Conservation (phyloP, 2,113 vertebrate species). For the Charadrius vociferus region DNA sequence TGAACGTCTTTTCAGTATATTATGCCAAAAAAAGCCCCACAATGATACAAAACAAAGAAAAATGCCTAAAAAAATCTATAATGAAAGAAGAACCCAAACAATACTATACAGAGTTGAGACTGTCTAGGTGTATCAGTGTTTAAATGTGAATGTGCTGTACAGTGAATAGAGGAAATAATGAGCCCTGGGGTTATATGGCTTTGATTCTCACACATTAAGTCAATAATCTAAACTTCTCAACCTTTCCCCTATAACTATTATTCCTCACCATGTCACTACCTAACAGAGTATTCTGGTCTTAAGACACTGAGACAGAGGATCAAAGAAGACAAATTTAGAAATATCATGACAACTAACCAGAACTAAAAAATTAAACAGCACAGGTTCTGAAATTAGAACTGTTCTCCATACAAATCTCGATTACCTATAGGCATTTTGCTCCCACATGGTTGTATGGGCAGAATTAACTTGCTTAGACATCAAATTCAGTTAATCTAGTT, state of each 20-base stretch:
- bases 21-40: neutral
- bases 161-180: neutral
- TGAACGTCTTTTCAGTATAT: neutral
- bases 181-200: neutral
- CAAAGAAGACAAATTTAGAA: neutral
- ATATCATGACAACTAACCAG: neutral
- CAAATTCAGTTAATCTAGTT: neutral
- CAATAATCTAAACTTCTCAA: neutral
- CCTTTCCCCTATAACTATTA: neutral
- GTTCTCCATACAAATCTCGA: neutral
- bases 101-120: neutral
- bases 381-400: neutral
- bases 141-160: neutral
- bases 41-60: neutral
- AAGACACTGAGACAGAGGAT: neutral
- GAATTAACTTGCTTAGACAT: neutral
- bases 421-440: neutral
- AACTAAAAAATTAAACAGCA: neutral
- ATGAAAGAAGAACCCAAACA: neutral
- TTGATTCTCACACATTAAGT: neutral
- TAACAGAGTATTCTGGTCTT: neutral
- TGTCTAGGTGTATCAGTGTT: neutral
- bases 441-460: neutral
- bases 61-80: neutral
- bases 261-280: neutral